Base-by-base conservation (phyloP, 2,888 invertebrate genomes). In the Dioctria linearis region DNA sequence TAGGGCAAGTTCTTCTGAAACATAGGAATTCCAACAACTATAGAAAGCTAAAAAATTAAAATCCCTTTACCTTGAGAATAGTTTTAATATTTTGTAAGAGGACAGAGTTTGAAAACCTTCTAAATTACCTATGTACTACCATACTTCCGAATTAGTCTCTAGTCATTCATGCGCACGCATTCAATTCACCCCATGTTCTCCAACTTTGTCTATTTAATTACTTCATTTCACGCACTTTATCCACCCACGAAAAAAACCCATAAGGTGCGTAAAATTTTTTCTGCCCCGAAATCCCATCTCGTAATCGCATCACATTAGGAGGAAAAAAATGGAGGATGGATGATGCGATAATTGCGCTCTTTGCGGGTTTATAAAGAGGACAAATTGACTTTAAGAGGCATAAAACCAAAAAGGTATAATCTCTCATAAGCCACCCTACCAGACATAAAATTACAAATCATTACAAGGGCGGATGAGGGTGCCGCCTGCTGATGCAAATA, bases 181-280 rank as follows among this genome's bases (percentile, higher is more conserved):
- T 25, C 25, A 25, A 25, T 25, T 25, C 25, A 25, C 25, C 25
- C 25, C 25, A 25, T 25, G 25, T 25, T 25, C 49, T 46, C 1
- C 9, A 46, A 46, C 6, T 9, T 46, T 46, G 9, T 6, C 49
- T 9, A 46, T n/a, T 39, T 73, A 73, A 73, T 73, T 73, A 59
- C 73, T 73, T n/a, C 40, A 73, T 73, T 73, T 73, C 73, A 73
- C 73, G 73, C 73, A 73, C 13, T 59, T 73, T 73, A 5, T 25
- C 25, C 25, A 25, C 25, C 11, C 73, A 3, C 57, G 40, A 57
- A 57, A 11, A 73, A 39, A 40, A 57, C 8, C 49, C 51, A 51
- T 51, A 37, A 54, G 51, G 4, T 6, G 25, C 39, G n/a, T 5
- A 2, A 9, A 25, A 54, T 39, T 11, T 71, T 54, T 1, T 40